Base-by-base conservation (phyloP, 2,113 vertebrate genomes). In the Carlito syrichta region DNA sequence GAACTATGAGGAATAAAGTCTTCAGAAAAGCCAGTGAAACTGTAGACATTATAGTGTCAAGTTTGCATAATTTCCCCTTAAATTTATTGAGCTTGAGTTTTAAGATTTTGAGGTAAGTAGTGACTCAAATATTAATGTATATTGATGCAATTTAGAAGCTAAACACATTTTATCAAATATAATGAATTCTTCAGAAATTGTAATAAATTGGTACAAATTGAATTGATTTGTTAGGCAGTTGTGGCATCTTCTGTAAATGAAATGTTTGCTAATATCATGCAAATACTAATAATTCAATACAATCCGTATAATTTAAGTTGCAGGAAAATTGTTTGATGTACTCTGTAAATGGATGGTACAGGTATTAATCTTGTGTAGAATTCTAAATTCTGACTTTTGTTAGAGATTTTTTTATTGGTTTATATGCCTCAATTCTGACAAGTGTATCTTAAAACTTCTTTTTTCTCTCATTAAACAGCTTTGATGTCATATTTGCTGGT, bases 401-500 rank as follows among this genome's bases (percentile, higher is more conserved):
- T 93, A 20, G 14, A 30, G 38, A 48, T 3, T 35, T 32, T 86
- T 38, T 96, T 23, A n/a, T n/a, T 91, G 20, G 3, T 88, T 94
- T 92, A 13, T 54, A 23, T 93, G 40, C 27, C 73, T 89, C 35
- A 79, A 79, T 69, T 91, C 56, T 12, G 4, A 77, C 9, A 52
- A 45, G 6, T 79, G 1, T 62, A 60, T 91, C 86, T 84, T 84
- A 62, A 96, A 89, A 84, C 22, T 48, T 83, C 5, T 69, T 62
- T 52, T 81, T n/a, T 30, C 3, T n/a, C 7, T 68, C 20, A 73
- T 91, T 77, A 63, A 97, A 97, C 83, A 99, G 99, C 97, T 99
- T 99, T 98, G 99, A 99, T 98, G 99, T 99, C 91, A 98, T 99
- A 97, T 99, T 99, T 97, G 99, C 99, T 0, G 99, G 99, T 0